These are phyloP conservation scores for Antheraea assamensis DNA, from an alignment of 2,888 invertebrate species.

Conservation along the genomic window DNA sequence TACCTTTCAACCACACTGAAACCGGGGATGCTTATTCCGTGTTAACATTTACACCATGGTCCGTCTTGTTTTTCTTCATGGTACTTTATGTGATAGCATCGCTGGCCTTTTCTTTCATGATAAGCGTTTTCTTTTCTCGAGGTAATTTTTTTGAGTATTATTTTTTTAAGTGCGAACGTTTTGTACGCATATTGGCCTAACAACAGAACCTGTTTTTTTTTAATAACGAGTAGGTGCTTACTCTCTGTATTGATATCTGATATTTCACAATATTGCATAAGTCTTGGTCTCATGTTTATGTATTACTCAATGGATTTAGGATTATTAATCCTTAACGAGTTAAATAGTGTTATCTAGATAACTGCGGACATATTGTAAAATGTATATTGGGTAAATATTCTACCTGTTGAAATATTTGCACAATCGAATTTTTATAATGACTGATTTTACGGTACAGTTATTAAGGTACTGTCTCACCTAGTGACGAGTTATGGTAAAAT, in stretches of 20 bases:
- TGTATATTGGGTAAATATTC: too few relatives aligned
- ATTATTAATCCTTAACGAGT: too few relatives aligned
- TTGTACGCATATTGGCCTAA: background rate
- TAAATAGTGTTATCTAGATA: too few relatives aligned
- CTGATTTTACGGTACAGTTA: too few relatives aligned
- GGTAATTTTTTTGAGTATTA: constrained; percentile 71
- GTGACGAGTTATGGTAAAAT: too few relatives aligned
- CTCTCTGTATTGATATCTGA: background rate
- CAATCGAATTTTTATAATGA: too few relatives aligned
- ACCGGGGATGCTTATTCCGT: constrained; percentile 81
- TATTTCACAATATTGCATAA: too few relatives aligned
- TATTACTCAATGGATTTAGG: too few relatives aligned
- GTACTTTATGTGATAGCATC: constrained; percentile 87
- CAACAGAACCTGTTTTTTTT: background rate
- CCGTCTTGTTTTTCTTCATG: constrained; percentile 87
- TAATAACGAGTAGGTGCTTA: background rate
- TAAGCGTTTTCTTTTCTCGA: constrained; percentile 91
- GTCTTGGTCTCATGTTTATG: too few relatives aligned
- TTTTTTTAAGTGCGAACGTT: background rate
- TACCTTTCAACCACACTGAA: constrained; percentile 73
- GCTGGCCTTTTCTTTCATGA: constrained; percentile 89
- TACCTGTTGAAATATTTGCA: too few relatives aligned
- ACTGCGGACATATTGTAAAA: too few relatives aligned
- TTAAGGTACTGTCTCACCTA: too few relatives aligned
- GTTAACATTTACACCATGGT: constrained; percentile 85